phyloP scores from a whole-genome alignment of 2,113 vertebrate species.

The Podiceps cristatus region DNA sequence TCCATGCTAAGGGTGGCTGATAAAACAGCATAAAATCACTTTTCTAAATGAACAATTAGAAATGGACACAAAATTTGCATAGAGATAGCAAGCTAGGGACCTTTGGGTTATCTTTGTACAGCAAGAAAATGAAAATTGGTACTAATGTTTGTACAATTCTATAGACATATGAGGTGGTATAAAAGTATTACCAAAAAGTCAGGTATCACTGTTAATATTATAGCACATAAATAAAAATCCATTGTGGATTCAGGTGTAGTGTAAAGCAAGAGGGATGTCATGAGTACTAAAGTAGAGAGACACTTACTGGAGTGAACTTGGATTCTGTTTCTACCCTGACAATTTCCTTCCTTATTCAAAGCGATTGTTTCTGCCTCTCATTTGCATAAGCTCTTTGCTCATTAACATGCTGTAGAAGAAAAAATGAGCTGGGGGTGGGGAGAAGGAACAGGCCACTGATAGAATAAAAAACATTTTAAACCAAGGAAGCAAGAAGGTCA shows the following conservation, averaged over 20 bases:
- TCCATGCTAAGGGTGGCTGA: constrained; percentile 1
- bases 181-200: background rate
- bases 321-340: constrained; percentile 1
- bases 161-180: background rate
- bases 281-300: background rate
- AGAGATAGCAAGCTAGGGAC: constrained; percentile 59
- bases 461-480: constrained; percentile 49
- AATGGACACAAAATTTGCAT: constrained; percentile 63
- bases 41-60: constrained; percentile 64
- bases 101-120: constrained; percentile 39
- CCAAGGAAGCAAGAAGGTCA: constrained; percentile 41
- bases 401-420: constrained; percentile 66
- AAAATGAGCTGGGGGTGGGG: constrained; percentile 8
- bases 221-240: background rate
- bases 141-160: constrained; percentile 19
- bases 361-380: constrained; percentile 40
- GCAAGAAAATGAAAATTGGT: constrained; percentile 41
- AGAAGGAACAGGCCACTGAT: constrained; percentile 32
- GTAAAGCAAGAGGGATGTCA: background rate
- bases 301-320: background rate
- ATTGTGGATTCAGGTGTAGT: background rate
- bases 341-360: constrained; percentile 55
- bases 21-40: constrained; percentile 55
- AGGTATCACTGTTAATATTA: background rate
- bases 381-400: constrained; percentile 70